Conservation (phyloP, 2,113 vertebrate genomes). For the Scolopax mira region DNA sequence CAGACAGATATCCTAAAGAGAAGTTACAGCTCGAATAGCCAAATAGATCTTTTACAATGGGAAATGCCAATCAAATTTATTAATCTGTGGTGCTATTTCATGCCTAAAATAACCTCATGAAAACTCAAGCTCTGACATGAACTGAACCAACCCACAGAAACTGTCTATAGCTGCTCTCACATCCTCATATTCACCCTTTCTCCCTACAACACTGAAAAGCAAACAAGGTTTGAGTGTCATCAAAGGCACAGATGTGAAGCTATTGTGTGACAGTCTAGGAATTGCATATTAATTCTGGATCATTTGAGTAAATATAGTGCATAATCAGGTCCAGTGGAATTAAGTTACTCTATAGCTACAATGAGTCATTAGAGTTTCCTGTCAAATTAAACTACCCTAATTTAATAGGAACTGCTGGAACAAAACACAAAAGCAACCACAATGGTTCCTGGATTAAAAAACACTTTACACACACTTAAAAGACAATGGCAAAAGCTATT, state of each 20-base stretch:
- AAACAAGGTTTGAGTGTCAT: background rate
- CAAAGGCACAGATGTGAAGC: background rate
- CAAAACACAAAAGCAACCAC: background rate
- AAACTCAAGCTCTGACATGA: background rate
- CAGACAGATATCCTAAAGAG: background rate
- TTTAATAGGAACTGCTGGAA: constrained; percentile 2
- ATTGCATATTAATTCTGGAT: background rate
- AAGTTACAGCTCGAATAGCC: background rate
- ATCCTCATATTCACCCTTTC: background rate
- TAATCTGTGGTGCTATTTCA: background rate
- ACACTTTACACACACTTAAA: background rate
- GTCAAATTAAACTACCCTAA: background rate
- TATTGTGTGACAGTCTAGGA: background rate
- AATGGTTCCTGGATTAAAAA: background rate
- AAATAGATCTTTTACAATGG: background rate
- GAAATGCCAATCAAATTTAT: background rate
- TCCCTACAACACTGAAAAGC: background rate
- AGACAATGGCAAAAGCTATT: constrained; percentile 12
- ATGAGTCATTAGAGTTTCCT: background rate
- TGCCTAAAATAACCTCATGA: background rate
- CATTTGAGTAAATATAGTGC: background rate
- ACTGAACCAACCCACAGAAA: background rate
- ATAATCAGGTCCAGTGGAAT: background rate
- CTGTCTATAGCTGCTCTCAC: background rate
- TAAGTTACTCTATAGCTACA: background rate